Base-by-base conservation (phyloP, 2,888 invertebrate species). In the Acholoe squamosa region DNA sequence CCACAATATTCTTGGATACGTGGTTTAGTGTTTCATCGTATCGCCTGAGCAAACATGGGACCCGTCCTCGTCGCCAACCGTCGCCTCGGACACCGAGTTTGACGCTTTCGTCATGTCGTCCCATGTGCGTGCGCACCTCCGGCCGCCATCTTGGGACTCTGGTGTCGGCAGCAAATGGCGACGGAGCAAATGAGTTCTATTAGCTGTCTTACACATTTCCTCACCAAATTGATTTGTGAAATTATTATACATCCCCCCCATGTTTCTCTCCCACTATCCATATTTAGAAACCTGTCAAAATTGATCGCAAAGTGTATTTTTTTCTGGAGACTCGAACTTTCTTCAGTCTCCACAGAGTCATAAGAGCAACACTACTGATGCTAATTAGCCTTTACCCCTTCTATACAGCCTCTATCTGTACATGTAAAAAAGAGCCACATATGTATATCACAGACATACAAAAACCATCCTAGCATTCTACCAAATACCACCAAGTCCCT, bases 1-100 rank as follows among this genome's bases (percentile, higher is more conserved):
- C 86, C 25, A 86, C 56, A 86, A 54, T 54, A 52, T 86, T 86
- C 86, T 86, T 86, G 86, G 86, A 86, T 86, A 86, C 86, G 54
- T 54, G 86, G 86, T 86, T 86, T 86, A 54, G 86, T 86, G 86
- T 86, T 86, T 86, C 86, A 86, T 54, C 28, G 28, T 54, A 25
- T n/a, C 54, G 86, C 25, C 86, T 54, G 54, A 0, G 52, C 56
- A 52, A 86, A 86, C 86, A 86, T 10, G 52, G 12, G 33, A 16
- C 51, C 19, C 51, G 84, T 28, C 43, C 12, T 25, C 22, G 86
- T 10, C 86, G 52, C 86, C 52, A 25, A 28, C 25, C 31, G 86
- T 22, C 86, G 86, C 86, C 86, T 86, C 52, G 0, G 31, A 19
- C 56, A 54, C 28, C 86, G 86, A n/a, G 31, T 54, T 86, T 86